A percentile compares a stretch with the other conserved stretches of the same genome.
Conservation (phyloP, 2,113 vertebrate genomes). For the Sarotherodon lohbergeri region DNA sequence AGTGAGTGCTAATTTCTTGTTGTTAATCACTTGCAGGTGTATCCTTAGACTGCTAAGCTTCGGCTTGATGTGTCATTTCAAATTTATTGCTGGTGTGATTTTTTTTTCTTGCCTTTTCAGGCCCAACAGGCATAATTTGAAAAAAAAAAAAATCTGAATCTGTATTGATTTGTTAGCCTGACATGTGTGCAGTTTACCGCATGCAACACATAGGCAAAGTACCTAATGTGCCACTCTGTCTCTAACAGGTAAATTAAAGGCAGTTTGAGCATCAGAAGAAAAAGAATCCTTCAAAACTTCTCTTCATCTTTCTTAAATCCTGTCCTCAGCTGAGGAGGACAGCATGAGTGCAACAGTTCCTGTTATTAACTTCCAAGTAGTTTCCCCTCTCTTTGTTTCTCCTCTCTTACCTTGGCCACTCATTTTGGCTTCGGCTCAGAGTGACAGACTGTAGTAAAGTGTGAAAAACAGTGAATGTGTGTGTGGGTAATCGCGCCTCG, state of each 20-base stretch:
- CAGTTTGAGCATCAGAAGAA: fast-evolving
- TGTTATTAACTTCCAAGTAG: constrained; percentile 23
- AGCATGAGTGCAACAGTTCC: not conserved
- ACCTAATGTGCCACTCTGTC: not conserved
- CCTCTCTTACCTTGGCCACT: not conserved
- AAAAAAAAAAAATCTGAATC: fast-evolving
- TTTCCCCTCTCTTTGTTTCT: not conserved
- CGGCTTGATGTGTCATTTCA: not conserved
- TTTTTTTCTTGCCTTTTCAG: not conserved
- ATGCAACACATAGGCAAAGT: not conserved
- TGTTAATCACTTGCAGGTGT: not conserved
- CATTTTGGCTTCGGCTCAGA: constrained; percentile 18
- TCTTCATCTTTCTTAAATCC: not conserved
- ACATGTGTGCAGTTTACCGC: not conserved
- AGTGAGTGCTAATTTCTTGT: not conserved
- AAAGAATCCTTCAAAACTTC: not conserved
- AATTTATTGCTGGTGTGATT: not conserved
- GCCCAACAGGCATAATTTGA: not conserved
- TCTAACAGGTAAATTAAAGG: not conserved
- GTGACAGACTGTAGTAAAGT: constrained; percentile 26
- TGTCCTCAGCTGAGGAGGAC: not conserved
- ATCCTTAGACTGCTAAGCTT: not conserved
- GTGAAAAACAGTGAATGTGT: not conserved
- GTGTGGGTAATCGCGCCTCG: not conserved
- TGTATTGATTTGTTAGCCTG: not conserved